Percentiles rank a stretch among this genome's conserved stretches.
Conservation (phyloP, 2,888 invertebrate genomes). For the Lepidochrysops patricia region DNA sequence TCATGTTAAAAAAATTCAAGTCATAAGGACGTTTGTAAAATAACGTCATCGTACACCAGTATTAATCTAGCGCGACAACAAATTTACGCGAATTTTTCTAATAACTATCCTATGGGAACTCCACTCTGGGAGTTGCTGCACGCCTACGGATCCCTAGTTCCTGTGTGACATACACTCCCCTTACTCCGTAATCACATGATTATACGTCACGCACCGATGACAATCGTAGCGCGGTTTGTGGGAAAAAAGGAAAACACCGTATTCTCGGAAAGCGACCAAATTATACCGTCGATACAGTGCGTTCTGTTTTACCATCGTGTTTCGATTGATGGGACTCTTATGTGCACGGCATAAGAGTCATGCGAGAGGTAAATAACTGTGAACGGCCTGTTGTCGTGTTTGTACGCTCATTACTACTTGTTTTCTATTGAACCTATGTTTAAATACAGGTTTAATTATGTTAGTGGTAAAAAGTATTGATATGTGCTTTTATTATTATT, state of each 20-base stretch:
- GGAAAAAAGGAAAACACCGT: slow-evolving; percentile 13
- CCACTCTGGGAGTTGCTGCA: too few relatives aligned
- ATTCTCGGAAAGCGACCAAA: slow-evolving; percentile 9
- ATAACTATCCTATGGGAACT: too few relatives aligned
- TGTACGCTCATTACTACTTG: background rate
- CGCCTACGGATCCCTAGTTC: background rate
- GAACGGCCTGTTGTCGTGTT: background rate
- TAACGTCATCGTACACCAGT: too few relatives aligned
- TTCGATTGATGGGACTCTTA: too few relatives aligned
- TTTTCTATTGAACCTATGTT: background rate
- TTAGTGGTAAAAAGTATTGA: background rate
- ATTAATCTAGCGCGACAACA: too few relatives aligned
- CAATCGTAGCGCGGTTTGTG: slow-evolving; percentile 36
- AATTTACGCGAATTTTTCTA: too few relatives aligned
- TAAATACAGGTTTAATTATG: background rate
- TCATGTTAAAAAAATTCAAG: too few relatives aligned
- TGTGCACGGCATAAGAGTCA: too few relatives aligned
- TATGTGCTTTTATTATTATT: background rate
- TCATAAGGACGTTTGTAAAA: too few relatives aligned
- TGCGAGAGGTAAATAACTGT: too few relatives aligned
- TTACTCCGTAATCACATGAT: slow-evolving; percentile 47
- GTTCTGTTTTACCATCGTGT: too few relatives aligned
- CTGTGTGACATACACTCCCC: slow-evolving; percentile 23
- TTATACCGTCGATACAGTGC: slow-evolving; percentile 10
- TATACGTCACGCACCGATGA: slow-evolving; percentile 55